Conservation (phyloP, 2,888 invertebrate species). For the Dascillus cervinus region DNA sequence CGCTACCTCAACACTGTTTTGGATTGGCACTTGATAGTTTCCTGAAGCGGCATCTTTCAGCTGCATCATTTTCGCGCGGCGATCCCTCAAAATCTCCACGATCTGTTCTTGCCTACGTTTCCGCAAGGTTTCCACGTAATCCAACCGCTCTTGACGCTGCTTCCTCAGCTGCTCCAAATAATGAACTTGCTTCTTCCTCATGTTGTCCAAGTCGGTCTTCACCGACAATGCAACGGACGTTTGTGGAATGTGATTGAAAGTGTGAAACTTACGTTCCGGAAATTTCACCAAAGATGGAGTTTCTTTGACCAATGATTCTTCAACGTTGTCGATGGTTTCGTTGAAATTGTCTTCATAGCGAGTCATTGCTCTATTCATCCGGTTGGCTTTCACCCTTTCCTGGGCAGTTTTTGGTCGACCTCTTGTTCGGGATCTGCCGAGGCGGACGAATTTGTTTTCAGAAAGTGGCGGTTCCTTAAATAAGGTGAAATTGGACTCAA, state of each 20-base stretch:
- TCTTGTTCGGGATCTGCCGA: no score
- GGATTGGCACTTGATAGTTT: slow-evolving; percentile 24
- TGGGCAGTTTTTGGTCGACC: not conserved
- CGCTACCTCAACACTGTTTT: slow-evolving; percentile 22
- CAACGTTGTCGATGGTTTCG: no score
- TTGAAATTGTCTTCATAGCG: no score
- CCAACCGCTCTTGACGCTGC: slow-evolving; percentile 3
- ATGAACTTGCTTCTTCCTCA: not conserved
- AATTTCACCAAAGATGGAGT: not conserved
- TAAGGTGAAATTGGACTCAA: not conserved
- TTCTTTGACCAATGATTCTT: not conserved
- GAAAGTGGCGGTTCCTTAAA: not conserved
- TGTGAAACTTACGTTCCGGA: not conserved
- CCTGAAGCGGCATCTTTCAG: slow-evolving; percentile 28
- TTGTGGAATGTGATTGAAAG: not conserved
- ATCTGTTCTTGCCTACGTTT: slow-evolving; percentile 1
- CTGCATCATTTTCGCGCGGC: not conserved
- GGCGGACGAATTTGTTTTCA: not conserved
- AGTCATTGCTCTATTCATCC: no score
- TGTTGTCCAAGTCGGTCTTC: not conserved
- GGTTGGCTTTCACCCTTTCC: not conserved
- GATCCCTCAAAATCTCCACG: not conserved
- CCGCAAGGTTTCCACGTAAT: not conserved
- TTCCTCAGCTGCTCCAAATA: slow-evolving; percentile 3
- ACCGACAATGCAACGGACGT: not conserved